Evolutionary conservation across 2,888 invertebrate genomes (phyloP), one percentile per base, ranked within the genome.

Genomic region (Plagodis pulveraria): DNA sequence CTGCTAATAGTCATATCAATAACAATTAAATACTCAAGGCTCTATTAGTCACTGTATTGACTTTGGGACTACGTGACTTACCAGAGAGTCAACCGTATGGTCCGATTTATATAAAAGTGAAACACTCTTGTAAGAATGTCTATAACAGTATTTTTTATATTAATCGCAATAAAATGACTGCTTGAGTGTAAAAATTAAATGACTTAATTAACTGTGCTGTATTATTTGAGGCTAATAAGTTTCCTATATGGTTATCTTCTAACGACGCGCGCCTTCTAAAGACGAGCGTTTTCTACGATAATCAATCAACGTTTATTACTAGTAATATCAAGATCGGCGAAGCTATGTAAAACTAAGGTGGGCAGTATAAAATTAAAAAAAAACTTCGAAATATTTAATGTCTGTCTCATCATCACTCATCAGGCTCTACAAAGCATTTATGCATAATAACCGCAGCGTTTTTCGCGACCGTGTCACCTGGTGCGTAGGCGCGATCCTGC

Each of bases 1-100:
- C 42, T 50, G 48, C 56, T 56, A 55, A 55, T 49, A 52, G 35
- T 42, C 45, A 22, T 48, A 56, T 53, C 63, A 58, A 66, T 66
- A 64, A 53, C 59, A 66, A 68, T 63, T 59, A 57, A 54, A 49
- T 48, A 51, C 41, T 32, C 50, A 46, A 40, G 9, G 40, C 40
- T 8, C 5, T 22, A 32, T 66, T 64, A 66, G 47, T 68, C 66
- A 66, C 53, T 62, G 58, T 65, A 58, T 68, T 59, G 50, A 61
- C 62, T 56, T 51, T 56, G 22, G 41, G 52, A 36, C 6, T 49
- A 48, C 58, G 61, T 53, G 60, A 62, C 61, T 59, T 56, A 59
- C 56, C 50, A 53, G 44, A 40, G 38, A 36, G 35, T 40, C 32
- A 49, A 40, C 12, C 12, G 47, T 50, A 34, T 41, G 49, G 38